A percentile compares a stretch with the other conserved stretches of the same genome.
Evolutionary conservation across 2,888 invertebrate species (phyloP).

Genomic region (Diaphora mendica): DNA sequence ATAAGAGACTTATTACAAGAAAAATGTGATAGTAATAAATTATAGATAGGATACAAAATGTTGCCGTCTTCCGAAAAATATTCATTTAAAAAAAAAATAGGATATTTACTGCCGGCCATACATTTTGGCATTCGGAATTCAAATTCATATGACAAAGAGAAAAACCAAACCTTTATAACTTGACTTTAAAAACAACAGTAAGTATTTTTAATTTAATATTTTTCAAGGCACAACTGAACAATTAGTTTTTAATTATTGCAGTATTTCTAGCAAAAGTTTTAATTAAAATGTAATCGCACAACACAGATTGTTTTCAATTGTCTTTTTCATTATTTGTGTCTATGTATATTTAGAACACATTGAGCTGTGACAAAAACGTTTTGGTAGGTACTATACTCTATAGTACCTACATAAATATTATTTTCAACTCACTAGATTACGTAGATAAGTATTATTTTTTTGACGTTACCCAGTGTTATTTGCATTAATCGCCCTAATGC

Average conservation of each 20-base stretch:
- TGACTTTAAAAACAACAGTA: neutral
- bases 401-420: neutral
- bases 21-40: conserved; percentile 51
- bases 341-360: neutral
- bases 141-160: neutral
- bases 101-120: neutral
- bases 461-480: neutral
- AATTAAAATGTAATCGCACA: neutral
- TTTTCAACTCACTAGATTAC: neutral
- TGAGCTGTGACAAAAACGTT: neutral
- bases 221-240: neutral
- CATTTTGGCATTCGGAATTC: neutral
- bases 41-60: conserved; percentile 44
- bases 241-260: neutral
- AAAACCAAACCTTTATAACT: neutral
- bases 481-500: neutral
- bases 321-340: neutral
- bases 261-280: neutral
- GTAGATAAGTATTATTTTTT: neutral
- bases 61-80: conserved; percentile 30
- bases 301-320: neutral
- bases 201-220: neutral
- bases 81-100: conserved; percentile 12
- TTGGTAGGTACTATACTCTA: neutral
- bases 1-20: conserved; percentile 47